Base-by-base conservation (phyloP, 2,888 invertebrate genomes). In the Ectemnius continuus region DNA sequence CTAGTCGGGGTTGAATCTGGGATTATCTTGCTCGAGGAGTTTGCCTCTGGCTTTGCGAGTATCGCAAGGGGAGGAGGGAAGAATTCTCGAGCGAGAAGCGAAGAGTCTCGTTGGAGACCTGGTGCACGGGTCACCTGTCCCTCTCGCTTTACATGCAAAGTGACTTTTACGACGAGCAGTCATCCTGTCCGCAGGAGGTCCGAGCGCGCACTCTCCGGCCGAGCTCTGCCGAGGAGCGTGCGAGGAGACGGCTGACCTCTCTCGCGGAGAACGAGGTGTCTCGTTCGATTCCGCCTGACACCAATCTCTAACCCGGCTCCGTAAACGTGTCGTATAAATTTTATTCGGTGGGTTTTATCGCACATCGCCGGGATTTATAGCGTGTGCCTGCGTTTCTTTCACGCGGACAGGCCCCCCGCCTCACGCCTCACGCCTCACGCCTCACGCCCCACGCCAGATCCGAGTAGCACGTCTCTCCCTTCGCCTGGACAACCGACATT, bases 291-390 rank as follows among this genome's bases (percentile, higher is more conserved):
- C 83, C 85, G 83, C 75, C 87, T 86, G 87, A 89, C 89, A 86
- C 88, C 88, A 84, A 88, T 88, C 36, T 36, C 88, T 86, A 81
- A 81, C 73, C 73, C 82, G 85, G 87, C 88, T 88, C 84, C 86
- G 87, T 89, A 88, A 89, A 89, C 86, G 88, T 36, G 36, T 88
- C 88, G 85, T 86, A 83, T 88, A 90, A 89, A 90, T 90, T 89
- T 88, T 86, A 89, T 89, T 86, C 88, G 86, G 81, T 83, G 84
- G 36, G 83, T 85, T 88, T 89, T 87, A 88, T 88, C 88, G 79
- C 74, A 76, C 82, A 75, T 79, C 81, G 81, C 85, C 88, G 86
- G 36, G 36, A 90, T 89, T 90, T 89, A 90, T 82, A 80, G 72
- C 77, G 69, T 75, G 75, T 76, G 80, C 75, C 74, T 46, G 20